Percentiles rank a stretch among this genome's conserved stretches.
These are phyloP conservation scores for Caenorhabditis zanzibari DNA, from an alignment of 2,888 invertebrate genomes.

Conservation along the genomic window DNA sequence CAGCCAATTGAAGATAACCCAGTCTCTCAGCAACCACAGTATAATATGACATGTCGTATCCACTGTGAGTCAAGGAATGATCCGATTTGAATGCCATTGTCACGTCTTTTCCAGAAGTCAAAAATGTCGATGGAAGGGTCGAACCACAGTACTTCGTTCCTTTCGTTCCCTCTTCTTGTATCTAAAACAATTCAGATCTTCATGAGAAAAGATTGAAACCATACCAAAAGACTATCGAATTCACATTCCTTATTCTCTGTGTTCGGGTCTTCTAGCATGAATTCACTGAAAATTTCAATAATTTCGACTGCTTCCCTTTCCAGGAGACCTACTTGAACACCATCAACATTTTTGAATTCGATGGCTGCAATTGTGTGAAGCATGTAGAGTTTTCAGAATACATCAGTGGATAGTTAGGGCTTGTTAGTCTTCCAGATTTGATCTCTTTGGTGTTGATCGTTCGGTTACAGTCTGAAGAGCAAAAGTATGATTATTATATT, in stretches of 20 bases:
- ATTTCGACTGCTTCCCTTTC: no score
- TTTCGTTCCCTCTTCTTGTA: conserved; percentile 18
- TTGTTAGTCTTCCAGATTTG: conserved; percentile 74
- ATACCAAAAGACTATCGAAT: conserved; percentile 39
- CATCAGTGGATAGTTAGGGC: conserved; percentile 79
- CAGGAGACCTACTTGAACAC: conserved; percentile 67
- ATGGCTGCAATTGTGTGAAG: conserved; percentile 69
- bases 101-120: conserved; percentile 44
- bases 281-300: conserved; percentile 22
- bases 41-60: conserved; percentile 76
- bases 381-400: conserved; percentile 78
- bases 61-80: conserved; percentile 63
- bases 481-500: neutral
- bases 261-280: conserved; percentile 24
- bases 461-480: conserved; percentile 80
- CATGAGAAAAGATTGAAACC: neutral
- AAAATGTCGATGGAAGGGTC: conserved; percentile 18
- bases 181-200: conserved; percentile 36
- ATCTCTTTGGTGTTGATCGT: conserved; percentile 72
- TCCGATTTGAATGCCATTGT: conserved; percentile 66
- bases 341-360: conserved; percentile 61
- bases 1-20: conserved; percentile 67
- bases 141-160: conserved; percentile 29
- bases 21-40: conserved; percentile 56
- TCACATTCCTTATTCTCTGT: conserved; percentile 9